Conservation (phyloP, 53 echinoderm and acorn worm species). For the Patiria pectinifera region DNA sequence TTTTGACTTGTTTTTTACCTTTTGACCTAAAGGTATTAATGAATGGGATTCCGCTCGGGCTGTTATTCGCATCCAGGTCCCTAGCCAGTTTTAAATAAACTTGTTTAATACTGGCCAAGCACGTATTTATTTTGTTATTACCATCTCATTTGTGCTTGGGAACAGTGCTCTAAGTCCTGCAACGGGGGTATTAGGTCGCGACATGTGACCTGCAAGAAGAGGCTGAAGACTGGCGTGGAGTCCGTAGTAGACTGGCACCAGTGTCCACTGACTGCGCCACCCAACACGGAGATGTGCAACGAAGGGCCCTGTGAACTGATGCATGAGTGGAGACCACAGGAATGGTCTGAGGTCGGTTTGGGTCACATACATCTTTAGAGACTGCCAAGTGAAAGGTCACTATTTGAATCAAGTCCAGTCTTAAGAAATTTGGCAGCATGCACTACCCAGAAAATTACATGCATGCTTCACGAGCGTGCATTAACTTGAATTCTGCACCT, state of each 20-base stretch:
- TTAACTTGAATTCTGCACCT: too few relatives aligned
- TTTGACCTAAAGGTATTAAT: too few relatives aligned
- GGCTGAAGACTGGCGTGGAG: conserved; percentile 68
- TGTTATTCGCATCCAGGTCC: too few relatives aligned
- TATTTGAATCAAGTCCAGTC: too few relatives aligned
- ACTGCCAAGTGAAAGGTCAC: neutral
- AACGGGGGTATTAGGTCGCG: conserved; percentile 67
- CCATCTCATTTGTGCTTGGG: neutral
- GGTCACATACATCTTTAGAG: neutral
- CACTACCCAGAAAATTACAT: too few relatives aligned
- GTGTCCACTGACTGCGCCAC: conserved; percentile 69
- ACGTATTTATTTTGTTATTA: neutral
- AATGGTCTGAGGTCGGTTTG: conserved; percentile 73
- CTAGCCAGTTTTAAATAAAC: too few relatives aligned
- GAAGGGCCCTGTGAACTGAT: neutral
- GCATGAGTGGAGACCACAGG: conserved; percentile 74
- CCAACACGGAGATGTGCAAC: conserved; percentile 35
- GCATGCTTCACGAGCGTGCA: too few relatives aligned
- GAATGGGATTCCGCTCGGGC: too few relatives aligned
- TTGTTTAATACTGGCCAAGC: neutral
- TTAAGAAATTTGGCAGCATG: too few relatives aligned
- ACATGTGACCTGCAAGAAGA: conserved; percentile 70
- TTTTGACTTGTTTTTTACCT: too few relatives aligned
- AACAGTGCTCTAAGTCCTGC: conserved; percentile 75
- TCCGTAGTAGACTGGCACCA: conserved; percentile 66